Evolutionary conservation across 30 jellyfish, hydroid and myxozoan species (phyloP).

Genomic region (Hydra vulgaris): DNA sequence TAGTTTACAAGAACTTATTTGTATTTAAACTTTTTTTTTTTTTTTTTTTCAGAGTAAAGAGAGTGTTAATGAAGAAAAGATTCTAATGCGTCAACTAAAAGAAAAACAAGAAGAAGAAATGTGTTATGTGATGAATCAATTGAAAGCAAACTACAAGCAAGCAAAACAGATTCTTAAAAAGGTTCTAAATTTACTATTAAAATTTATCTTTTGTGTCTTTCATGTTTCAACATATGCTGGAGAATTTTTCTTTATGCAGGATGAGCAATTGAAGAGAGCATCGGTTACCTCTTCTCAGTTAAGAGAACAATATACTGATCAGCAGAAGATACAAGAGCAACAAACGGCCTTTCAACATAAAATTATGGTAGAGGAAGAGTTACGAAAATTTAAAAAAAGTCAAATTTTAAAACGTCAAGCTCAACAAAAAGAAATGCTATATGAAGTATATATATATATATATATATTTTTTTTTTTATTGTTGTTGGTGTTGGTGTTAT

Average conservation of each 20-base stretch:
- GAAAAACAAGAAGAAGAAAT: constrained; percentile 85
- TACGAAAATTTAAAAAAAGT: constrained; percentile 67
- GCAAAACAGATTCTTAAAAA: constrained; percentile 86
- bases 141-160: constrained; percentile 59
- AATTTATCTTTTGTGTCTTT: no score
- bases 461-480: not conserved
- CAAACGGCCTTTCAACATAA: constrained; percentile 46
- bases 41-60: constrained; percentile 58
- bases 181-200: no score
- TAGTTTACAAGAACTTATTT: not conserved
- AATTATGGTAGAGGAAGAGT: constrained; percentile 47
- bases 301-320: constrained; percentile 73
- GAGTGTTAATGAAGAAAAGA: constrained; percentile 82
- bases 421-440: constrained; percentile 57
- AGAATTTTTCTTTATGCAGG: no score
- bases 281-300: constrained; percentile 53
- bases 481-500: no score
- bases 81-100: constrained; percentile 36
- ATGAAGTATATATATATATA: constrained; percentile 73
- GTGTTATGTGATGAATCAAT: constrained; percentile 48
- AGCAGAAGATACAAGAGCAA: constrained; percentile 62
- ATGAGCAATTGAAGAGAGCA: constrained; percentile 20
- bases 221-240: no score
- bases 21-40: not conserved
- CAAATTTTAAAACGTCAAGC: constrained; percentile 68